A percentile compares a stretch with the other conserved stretches of the same genome.
Conservation (phyloP, 2,113 vertebrate genomes). For the Gymnarchus niloticus region DNA sequence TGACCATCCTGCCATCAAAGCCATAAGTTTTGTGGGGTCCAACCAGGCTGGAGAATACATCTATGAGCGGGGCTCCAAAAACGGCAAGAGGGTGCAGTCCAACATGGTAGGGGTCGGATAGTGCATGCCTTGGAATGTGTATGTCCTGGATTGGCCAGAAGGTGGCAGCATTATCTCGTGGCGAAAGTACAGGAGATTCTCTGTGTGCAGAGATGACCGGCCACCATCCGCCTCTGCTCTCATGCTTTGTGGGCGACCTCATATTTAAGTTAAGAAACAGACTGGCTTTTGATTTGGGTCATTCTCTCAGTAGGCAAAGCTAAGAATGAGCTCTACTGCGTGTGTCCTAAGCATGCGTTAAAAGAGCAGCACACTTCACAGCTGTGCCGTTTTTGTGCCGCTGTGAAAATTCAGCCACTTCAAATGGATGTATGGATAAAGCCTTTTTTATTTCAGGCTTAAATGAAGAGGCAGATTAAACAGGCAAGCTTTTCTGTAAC, state of each 20-base stretch:
- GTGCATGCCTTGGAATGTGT: background rate
- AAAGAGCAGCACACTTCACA: background rate
- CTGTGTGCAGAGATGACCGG: background rate
- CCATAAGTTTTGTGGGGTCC: slow-evolving; percentile 97
- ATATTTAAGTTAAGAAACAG: slow-evolving; percentile 3
- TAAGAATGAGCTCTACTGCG: background rate
- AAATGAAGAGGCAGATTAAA: background rate
- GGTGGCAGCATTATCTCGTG: slow-evolving; percentile 52
- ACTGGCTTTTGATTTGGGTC: background rate
- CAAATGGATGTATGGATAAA: background rate
- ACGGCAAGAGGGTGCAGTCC: slow-evolving; percentile 93
- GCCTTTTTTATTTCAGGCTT: background rate
- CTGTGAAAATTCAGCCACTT: background rate
- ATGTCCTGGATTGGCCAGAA: slow-evolving; percentile 36
- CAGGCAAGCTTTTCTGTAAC: background rate
- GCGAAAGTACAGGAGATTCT: background rate
- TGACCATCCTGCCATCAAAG: slow-evolving; percentile 89
- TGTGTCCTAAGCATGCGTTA: background rate
- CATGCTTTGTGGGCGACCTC: background rate
- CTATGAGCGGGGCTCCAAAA: slow-evolving; percentile 87
- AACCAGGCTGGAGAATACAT: slow-evolving; percentile 96
- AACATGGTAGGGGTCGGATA: slow-evolving; percentile 77
- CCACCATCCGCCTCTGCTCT: background rate
- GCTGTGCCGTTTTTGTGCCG: background rate
- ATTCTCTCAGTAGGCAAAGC: background rate